phyloP scores from a whole-genome alignment of 2,797 vertebrate genomes.

The Anableps anableps region DNA sequence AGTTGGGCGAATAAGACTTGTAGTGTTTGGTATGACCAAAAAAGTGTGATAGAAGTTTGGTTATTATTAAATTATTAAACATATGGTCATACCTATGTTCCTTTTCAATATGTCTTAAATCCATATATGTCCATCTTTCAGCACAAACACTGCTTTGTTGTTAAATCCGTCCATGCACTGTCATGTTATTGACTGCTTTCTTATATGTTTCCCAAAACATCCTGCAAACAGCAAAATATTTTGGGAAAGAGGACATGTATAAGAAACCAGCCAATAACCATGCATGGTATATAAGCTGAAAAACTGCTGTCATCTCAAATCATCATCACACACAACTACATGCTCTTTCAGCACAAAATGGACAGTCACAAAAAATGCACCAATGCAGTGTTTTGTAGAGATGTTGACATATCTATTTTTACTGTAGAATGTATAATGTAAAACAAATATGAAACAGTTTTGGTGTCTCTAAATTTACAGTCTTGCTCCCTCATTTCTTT shows the following conservation, averaged over 20 bases:
- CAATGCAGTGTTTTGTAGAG: background rate
- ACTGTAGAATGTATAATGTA: background rate
- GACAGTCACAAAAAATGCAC: background rate
- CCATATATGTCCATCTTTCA: background rate
- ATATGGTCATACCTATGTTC: background rate
- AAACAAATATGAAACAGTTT: background rate
- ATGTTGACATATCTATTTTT: background rate
- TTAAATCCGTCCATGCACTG: background rate
- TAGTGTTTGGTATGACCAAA: background rate
- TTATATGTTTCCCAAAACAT: background rate
- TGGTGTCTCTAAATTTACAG: background rate
- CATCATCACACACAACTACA: background rate
- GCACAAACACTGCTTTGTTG: background rate
- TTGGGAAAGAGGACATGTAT: background rate
- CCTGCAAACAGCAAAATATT: background rate
- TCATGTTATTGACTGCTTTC: background rate
- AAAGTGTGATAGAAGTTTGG: background rate
- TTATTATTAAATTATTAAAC: background rate
- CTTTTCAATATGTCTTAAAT: background rate
- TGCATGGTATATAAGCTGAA: background rate
- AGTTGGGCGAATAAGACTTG: background rate
- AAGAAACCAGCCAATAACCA: background rate
- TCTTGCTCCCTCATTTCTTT: background rate
- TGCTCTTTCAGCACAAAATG: slow-evolving; percentile 5
- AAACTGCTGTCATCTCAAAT: slow-evolving; percentile 6